Conservation (phyloP, 2,113 vertebrate genomes). For the Columbina picui region DNA sequence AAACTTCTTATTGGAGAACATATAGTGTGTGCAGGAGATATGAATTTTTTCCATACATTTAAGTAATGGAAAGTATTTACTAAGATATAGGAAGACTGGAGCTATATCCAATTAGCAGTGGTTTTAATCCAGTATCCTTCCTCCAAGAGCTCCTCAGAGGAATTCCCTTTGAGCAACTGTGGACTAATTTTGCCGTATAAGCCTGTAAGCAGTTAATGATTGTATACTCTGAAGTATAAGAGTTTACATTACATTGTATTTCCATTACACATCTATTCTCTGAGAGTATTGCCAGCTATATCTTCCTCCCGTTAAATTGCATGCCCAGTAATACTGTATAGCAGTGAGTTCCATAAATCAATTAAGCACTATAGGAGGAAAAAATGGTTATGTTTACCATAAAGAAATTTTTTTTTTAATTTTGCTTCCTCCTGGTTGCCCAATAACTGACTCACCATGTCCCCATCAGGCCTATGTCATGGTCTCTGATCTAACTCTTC, state of each 20-base stretch:
- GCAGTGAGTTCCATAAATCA: background rate
- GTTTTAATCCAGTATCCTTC: background rate
- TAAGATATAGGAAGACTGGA: background rate
- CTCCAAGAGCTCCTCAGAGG: background rate
- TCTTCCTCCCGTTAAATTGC: background rate
- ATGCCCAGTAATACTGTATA: background rate
- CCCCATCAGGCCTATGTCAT: background rate
- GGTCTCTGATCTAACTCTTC: background rate
- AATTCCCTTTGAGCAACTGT: background rate
- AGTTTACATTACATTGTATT: background rate
- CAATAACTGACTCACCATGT: background rate
- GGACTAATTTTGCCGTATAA: constrained; percentile 9
- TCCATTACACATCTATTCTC: background rate
- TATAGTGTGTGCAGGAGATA: background rate
- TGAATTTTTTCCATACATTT: background rate
- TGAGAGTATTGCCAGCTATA: background rate
- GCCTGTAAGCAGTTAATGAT: constrained; percentile 8
- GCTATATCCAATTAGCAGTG: background rate
- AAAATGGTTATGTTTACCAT: background rate
- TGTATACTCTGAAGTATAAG: background rate
- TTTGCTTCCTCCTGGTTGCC: background rate
- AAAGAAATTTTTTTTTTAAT: background rate
- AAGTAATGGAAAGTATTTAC: background rate
- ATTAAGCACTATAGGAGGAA: background rate
- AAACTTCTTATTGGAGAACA: background rate